These are phyloP conservation scores for Sinotaia quadrata DNA, from an alignment of 2,888 invertebrate genomes.

Conservation along the genomic window DNA sequence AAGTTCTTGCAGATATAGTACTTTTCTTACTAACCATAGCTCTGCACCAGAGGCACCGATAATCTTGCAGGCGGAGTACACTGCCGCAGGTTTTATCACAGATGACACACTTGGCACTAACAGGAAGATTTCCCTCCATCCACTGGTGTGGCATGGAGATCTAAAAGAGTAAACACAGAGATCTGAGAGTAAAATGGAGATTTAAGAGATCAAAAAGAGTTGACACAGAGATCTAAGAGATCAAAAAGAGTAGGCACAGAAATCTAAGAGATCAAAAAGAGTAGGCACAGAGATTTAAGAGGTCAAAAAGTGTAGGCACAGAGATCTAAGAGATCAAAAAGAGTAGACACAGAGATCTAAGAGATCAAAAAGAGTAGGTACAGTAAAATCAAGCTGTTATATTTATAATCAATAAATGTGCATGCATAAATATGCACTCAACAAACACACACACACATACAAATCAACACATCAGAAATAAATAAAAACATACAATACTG, in stretches of 20 bases:
- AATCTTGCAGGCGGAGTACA: constrained; percentile 93
- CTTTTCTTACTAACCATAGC: constrained; percentile 76
- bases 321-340: no score
- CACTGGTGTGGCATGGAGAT: constrained; percentile 95
- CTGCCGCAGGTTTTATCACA: constrained; percentile 98
- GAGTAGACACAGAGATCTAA: no score
- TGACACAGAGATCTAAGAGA: background rate
- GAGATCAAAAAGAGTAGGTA: no score
- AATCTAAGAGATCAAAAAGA: background rate
- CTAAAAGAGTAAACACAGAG: constrained; percentile 44
- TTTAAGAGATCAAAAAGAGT: background rate
- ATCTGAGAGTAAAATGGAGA: background rate
- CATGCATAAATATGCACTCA: no score
- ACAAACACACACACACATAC: no score
- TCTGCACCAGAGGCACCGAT: constrained; percentile 97
- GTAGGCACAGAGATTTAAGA: background rate
- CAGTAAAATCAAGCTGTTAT: no score
- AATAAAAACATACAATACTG: no score
- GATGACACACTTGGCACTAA: constrained; percentile 90
- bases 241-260: background rate
- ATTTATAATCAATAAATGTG: no score
- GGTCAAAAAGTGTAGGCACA: background rate
- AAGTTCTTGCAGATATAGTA: no score
- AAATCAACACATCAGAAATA: no score
- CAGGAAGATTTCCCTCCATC: constrained; percentile 97